Evolutionary conservation across 2,113 vertebrate species (phyloP).

Genomic region (Craseonycteris thonglongyai): DNA sequence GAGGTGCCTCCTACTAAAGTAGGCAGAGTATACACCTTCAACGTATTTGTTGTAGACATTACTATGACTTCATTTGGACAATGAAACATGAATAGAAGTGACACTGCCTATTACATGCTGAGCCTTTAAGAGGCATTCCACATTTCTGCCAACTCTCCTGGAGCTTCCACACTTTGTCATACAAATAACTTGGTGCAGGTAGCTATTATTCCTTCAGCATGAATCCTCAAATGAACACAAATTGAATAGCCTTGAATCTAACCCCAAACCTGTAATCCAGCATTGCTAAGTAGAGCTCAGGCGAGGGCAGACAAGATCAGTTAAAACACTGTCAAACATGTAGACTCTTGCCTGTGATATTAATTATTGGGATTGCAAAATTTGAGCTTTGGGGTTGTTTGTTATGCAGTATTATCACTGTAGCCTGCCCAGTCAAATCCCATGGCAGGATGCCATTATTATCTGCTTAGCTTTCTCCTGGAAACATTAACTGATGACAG

Average conservation of each 20-base stretch:
- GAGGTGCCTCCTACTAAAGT: not conserved
- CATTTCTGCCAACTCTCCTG: not conserved
- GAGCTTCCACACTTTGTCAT: not conserved
- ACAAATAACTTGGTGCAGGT: not conserved
- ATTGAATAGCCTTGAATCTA: not conserved
- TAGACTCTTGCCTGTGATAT: not conserved
- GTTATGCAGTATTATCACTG: not conserved
- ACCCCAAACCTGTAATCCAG: not conserved
- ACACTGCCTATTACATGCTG: not conserved
- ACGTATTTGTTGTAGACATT: not conserved
- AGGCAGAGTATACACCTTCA: not conserved
- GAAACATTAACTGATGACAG: not conserved
- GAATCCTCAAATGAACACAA: not conserved
- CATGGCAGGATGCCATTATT: not conserved
- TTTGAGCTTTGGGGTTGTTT: not conserved
- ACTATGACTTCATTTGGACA: not conserved
- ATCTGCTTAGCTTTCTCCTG: not conserved
- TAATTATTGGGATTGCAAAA: not conserved
- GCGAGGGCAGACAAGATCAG: not conserved
- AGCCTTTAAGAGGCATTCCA: not conserved
- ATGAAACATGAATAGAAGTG: not conserved
- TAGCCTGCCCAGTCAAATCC: not conserved
- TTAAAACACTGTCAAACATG: not conserved
- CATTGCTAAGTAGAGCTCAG: not conserved
- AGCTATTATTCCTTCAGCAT: not conserved